Evolutionary conservation across 2,888 invertebrate species (phyloP).

Genomic region (Drymonia ruficornis): DNA sequence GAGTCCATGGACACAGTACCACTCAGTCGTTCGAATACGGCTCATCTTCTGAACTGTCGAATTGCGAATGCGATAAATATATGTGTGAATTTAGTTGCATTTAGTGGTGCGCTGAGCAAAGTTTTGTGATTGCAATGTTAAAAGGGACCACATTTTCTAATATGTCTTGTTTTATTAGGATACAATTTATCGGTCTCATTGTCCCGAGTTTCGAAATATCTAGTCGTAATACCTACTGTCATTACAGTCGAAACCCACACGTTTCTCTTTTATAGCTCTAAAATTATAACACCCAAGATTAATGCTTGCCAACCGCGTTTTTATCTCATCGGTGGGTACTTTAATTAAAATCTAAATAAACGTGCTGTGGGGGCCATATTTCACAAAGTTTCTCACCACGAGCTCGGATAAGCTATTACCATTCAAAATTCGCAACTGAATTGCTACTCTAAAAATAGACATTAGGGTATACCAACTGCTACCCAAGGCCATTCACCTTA

Average conservation of each 20-base stretch:
- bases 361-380: slow-evolving; percentile 27
- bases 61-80: too few relatives aligned
- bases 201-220: not conserved
- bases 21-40: too few relatives aligned
- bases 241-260: not conserved
- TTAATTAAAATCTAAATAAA: slow-evolving; percentile 30
- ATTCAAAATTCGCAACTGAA: slow-evolving; percentile 48
- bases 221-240: not conserved
- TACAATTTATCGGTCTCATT: not conserved
- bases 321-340: slow-evolving; percentile 9
- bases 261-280: slow-evolving; percentile 2
- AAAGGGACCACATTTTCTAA: too few relatives aligned
- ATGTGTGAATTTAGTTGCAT: too few relatives aligned
- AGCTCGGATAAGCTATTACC: slow-evolving; percentile 32
- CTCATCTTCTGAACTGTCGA: too few relatives aligned
- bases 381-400: slow-evolving; percentile 38
- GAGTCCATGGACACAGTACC: too few relatives aligned
- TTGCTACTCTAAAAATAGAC: slow-evolving; percentile 50
- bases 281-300: slow-evolving; percentile 14
- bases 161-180: not conserved
- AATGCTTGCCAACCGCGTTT: slow-evolving; percentile 9
- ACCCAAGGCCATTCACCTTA: slow-evolving; percentile 78
- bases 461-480: slow-evolving; percentile 41
- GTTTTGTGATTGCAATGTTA: too few relatives aligned
- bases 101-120: too few relatives aligned